Base-by-base conservation (phyloP, 2,888 invertebrate species). In the Drosophila peninsularis region DNA sequence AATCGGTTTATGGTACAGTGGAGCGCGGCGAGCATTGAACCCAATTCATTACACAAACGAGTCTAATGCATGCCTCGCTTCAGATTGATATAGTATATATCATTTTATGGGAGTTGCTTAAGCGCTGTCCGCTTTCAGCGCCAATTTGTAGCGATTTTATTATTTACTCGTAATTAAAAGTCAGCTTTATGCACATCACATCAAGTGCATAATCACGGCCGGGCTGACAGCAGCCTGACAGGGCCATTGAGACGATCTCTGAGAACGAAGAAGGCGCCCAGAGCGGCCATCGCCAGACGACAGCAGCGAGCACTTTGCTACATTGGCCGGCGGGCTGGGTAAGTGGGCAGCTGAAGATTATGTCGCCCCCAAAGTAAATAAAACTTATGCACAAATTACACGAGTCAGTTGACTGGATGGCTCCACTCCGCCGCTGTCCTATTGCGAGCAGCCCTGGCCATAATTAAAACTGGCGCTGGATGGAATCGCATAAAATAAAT, bases 401-500 rank as follows among this genome's bases (percentile, higher is more conserved):
- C 89, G 88, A 87, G 84, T 75, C 87, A 84, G 86, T 78, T 82
- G 77, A 62, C 77, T 65, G 69, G 67, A 62, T 57, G 17, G 47
- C 10, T 42, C n/a, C 60, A 3, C 34, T 50, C 49, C 13, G 36
- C 21, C 45, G 49, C 27, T n/a, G n/a, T n/a, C 47, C 39, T 45
- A 58, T 45, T 60, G 49, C 24, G 24, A 58, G 39, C 24, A 37
- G 45, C 62, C 62, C 47, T 49, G 79, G 78, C 78, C 88, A 88
- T 87, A 87, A 87, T 87, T 89, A 87, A 87, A 87, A 87, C 88
- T 79, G 79, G 79, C 61, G 80, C 86, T 87, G 89, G 85, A 85
- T 83, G 85, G 87, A 87, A 87, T 87, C 86, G 85, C 88, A 87
- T 87, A 88, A 89, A 87, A 89, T 87, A 89, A 87, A 87, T 87